A percentile compares a stretch with the other conserved stretches of the same genome.
These are phyloP conservation scores for Lepidothrix coronata DNA, from an alignment of 2,113 vertebrate species.

Conservation along the genomic window DNA sequence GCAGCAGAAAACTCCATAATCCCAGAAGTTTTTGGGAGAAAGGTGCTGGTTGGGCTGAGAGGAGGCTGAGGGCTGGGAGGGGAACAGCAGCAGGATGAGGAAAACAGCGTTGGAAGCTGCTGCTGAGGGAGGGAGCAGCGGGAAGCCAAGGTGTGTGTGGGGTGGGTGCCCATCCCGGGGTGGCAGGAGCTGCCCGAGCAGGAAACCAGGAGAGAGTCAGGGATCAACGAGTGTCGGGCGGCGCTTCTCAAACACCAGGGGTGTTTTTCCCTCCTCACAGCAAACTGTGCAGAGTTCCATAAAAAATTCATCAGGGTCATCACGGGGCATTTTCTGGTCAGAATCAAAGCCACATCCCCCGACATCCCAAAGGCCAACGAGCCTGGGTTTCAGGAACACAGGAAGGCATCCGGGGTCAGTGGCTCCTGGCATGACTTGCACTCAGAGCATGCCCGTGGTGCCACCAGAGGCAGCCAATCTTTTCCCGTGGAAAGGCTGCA, in stretches of 20 bases:
- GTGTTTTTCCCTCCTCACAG: neutral
- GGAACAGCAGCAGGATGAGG: neutral
- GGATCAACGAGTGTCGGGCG: neutral
- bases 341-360: neutral
- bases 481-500: neutral
- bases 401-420: neutral
- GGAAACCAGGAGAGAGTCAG: neutral
- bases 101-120: neutral
- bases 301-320: neutral
- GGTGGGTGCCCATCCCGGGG: neutral
- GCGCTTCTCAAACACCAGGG: neutral
- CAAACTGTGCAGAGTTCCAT: neutral
- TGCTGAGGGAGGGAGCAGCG: neutral
- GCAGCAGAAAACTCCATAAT: neutral
- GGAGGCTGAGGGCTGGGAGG: neutral
- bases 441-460: neutral
- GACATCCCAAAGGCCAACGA: neutral
- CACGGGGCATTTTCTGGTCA: neutral
- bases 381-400: neutral
- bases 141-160: neutral
- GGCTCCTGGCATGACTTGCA: neutral
- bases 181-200: neutral
- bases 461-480: neutral
- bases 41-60: neutral
- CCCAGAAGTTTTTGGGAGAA: neutral